A percentile compares a stretch with the other conserved stretches of the same genome.
Conservation (phyloP, 2,888 invertebrate genomes). For the Taphrorychus bicolor region DNA sequence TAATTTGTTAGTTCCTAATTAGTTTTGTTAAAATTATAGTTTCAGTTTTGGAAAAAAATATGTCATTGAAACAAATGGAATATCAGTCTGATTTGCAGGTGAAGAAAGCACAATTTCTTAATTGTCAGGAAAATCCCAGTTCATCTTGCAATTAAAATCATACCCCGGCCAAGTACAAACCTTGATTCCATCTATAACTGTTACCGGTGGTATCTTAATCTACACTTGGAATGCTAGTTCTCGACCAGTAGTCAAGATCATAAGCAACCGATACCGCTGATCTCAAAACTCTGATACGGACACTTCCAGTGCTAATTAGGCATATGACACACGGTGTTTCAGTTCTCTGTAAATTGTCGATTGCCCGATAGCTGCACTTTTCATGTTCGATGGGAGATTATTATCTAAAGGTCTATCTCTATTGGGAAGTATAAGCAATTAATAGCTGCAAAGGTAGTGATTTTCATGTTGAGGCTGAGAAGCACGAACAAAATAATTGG, state of each 20-base stretch:
- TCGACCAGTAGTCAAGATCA: conserved; percentile 12
- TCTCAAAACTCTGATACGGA: conserved; percentile 10
- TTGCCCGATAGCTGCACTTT: conserved; percentile 11
- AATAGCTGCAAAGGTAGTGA: not conserved
- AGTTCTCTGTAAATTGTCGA: conserved; percentile 11
- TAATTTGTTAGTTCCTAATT: too few species aligned
- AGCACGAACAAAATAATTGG: not conserved
- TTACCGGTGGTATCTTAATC: conserved; percentile 12
- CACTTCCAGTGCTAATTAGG: conserved; percentile 18
- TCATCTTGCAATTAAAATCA: not conserved
- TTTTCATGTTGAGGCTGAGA: not conserved
- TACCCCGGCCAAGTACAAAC: not conserved
- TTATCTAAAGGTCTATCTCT: not conserved
- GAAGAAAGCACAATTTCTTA: too few species aligned
- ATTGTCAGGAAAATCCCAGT: not conserved
- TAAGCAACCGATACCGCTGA: conserved; percentile 16
- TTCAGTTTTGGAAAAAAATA: too few species aligned
- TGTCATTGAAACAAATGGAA: too few species aligned
- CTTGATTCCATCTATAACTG: not conserved
- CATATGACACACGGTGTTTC: conserved; percentile 21
- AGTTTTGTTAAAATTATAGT: too few species aligned
- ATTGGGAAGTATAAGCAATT: not conserved
- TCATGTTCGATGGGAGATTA: not conserved
- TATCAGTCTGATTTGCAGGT: too few species aligned
- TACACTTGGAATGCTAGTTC: conserved; percentile 10